These are phyloP conservation scores for Limenitis arthemis DNA, from an alignment of 2,888 invertebrate species.

Conservation along the genomic window DNA sequence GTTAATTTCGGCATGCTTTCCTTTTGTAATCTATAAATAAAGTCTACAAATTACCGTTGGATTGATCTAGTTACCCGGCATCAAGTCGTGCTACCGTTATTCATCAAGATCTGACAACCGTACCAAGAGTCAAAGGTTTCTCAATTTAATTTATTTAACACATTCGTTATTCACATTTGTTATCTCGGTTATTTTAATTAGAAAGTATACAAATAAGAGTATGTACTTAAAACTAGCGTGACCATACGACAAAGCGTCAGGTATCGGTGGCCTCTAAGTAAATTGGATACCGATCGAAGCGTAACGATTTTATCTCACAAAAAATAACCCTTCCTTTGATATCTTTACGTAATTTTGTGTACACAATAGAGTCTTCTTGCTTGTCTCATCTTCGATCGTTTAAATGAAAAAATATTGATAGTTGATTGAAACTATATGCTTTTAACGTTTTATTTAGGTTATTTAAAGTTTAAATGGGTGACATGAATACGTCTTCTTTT, in stretches of 20 bases:
- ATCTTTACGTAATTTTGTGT: constrained; percentile 50
- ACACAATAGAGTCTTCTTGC: constrained; percentile 45
- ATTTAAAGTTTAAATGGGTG: background rate
- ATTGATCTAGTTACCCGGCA: background rate
- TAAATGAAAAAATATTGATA: constrained; percentile 18
- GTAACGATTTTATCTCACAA: constrained; percentile 56
- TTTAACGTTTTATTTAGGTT: background rate
- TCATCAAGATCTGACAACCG: constrained; percentile 26
- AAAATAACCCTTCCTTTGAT: constrained; percentile 48
- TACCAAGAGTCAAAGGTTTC: constrained; percentile 28
- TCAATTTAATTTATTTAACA: constrained; percentile 41
- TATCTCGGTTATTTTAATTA: constrained; percentile 56
- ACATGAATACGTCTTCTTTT: background rate
- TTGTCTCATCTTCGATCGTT: constrained; percentile 24
- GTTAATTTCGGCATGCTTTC: too few relatives aligned
- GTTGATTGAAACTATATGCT: constrained; percentile 9
- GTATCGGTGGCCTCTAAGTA: constrained; percentile 49
- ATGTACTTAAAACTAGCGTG: constrained; percentile 51
- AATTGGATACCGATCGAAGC: constrained; percentile 62
- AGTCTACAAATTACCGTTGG: background rate
- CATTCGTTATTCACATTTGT: constrained; percentile 34
- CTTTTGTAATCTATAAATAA: too few relatives aligned
- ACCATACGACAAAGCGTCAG: constrained; percentile 55
- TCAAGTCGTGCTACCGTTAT: constrained; percentile 17
- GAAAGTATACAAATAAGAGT: constrained; percentile 52